These are phyloP conservation scores for Batillaria attramentaria DNA, from an alignment of 1,140 invertebrate genomes.

Conservation along the genomic window DNA sequence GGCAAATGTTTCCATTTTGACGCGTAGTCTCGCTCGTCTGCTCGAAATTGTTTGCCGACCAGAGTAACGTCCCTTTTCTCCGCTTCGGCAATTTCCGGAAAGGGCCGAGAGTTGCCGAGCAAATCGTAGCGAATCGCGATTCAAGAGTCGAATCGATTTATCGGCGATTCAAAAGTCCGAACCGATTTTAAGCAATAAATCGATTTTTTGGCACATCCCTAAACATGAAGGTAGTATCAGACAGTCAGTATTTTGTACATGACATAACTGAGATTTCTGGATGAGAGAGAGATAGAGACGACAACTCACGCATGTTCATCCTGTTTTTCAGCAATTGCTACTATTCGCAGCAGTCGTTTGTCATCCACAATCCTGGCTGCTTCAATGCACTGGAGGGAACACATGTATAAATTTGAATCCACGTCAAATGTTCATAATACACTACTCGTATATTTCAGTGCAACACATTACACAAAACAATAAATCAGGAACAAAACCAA, in stretches of 20 bases:
- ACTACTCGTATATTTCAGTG: slow-evolving; percentile 18
- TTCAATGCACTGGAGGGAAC: slow-evolving; percentile 42
- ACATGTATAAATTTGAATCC: background rate
- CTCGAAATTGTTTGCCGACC: no score
- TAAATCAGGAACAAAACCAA: background rate
- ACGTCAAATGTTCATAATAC: slow-evolving; percentile 6
- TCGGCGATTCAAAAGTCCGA: no score
- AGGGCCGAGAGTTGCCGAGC: no score
- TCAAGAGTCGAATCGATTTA: no score
- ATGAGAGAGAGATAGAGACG: background rate
- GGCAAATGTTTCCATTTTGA: no score
- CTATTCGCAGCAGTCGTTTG: slow-evolving; percentile 41
- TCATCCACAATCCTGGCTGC: slow-evolving; percentile 33
- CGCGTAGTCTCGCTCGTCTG: no score
- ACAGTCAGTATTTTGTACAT: background rate
- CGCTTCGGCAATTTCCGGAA: no score
- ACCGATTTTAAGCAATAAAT: no score
- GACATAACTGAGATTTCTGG: background rate
- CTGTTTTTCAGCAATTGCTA: slow-evolving; percentile 53
- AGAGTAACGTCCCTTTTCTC: no score
- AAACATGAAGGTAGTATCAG: background rate
- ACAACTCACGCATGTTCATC: slow-evolving; percentile 60
- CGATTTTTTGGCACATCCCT: background rate
- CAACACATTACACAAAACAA: background rate
- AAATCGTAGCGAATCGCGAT: no score